Base-by-base conservation (phyloP, 1,140 invertebrate genomes). In the Diabrotica virgifera region DNA sequence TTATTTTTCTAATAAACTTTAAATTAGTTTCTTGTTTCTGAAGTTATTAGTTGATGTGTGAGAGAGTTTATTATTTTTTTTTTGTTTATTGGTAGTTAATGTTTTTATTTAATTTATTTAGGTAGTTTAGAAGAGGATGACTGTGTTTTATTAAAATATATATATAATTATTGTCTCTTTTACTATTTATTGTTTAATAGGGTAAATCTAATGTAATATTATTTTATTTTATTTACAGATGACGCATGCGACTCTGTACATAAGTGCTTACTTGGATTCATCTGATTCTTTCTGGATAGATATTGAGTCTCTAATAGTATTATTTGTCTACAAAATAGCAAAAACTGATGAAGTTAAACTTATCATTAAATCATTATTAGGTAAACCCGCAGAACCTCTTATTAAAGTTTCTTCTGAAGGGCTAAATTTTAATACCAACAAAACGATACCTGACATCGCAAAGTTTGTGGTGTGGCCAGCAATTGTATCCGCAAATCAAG, bases 381-480 rank as follows among this genome's bases (percentile, higher is more conserved):
- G 38, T 24, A 52, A 52, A 38, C 46, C 60, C 24, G 10, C 53
- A 36, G 52, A 66, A 46, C 13, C 55, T 11, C 7, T 54, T 7
- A n/a, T 68, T 24, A 51, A 46, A 38, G 52, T 68, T 38, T 12
- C 58, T 11, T 56, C 64, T 36, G 52, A 36, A 37, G 38, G 64
- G 40, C 12, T 66, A 13, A 11, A 11, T 11, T 64, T 57, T 62
- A 64, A 69, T 53, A 38, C 62, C 51, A n/a, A 63, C n/a, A n/a
- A 74, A 9, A 46, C 66, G 59, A 10, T 66, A 14, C 66, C 71
- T 8, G 58, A 68, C 52, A 54, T 72, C 38, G 77, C 79, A 10
- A 65, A 68, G 5, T 78, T 79, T 36, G 90, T 87, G 72, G 74
- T 82, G 51, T 81, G 87, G 65, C 88, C 89, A 63, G 82, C 86